Percentiles rank a stretch among this genome's conserved stretches.
phyloP scores from a whole-genome alignment of 2,113 vertebrate genomes.

The Entelurus aequoreus region DNA sequence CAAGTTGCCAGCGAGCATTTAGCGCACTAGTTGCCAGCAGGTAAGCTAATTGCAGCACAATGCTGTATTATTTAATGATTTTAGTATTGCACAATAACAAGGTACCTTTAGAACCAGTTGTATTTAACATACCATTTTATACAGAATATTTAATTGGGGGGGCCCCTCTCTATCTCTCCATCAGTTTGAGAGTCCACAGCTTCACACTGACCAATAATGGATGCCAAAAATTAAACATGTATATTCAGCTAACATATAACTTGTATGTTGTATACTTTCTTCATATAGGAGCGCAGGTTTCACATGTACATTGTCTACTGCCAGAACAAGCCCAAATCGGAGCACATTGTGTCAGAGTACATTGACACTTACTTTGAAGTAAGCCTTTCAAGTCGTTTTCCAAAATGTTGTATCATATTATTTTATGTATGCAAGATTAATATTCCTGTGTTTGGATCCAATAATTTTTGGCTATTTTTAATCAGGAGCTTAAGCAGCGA shows the following conservation, averaged over 20 bases:
- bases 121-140: too few species aligned
- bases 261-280: neutral
- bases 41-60: too few species aligned
- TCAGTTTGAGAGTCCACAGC: too few species aligned
- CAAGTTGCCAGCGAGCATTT: too few species aligned
- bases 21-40: too few species aligned
- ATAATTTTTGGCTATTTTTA: constrained; percentile 6
- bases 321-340: constrained; percentile 99
- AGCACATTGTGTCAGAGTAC: constrained; percentile 98
- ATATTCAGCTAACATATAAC: neutral
- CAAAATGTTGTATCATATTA: neutral
- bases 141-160: too few species aligned
- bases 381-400: constrained; percentile 37
- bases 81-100: too few species aligned
- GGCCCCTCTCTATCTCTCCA: too few species aligned
- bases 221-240: neutral
- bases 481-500: constrained; percentile 90
- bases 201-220: too few species aligned
- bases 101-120: too few species aligned
- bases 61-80: too few species aligned
- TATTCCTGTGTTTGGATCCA: neutral
- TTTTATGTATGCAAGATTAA: neutral
- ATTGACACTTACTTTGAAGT: constrained; percentile 99
- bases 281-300: constrained; percentile 87
- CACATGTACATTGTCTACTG: constrained; percentile 99